Conservation (phyloP, 2,888 invertebrate genomes). For the Drosophila melanocephala region DNA sequence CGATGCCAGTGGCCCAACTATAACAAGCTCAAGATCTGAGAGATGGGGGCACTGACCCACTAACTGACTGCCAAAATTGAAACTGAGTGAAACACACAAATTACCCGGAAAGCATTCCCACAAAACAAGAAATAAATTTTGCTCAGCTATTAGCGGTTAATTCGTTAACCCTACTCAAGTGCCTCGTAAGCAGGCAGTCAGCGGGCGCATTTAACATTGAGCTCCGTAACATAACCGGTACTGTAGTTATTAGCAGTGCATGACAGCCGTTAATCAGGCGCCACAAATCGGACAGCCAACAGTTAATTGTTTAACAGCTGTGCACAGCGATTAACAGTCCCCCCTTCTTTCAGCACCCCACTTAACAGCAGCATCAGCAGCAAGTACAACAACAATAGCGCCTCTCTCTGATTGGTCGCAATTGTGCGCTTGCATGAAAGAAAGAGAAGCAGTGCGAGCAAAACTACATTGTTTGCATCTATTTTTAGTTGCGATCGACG, state of each 20-base stretch:
- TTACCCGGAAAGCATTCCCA: slow-evolving; percentile 35
- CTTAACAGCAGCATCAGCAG: not conserved
- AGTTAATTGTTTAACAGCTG: slow-evolving; percentile 53
- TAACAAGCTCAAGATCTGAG: slow-evolving; percentile 21
- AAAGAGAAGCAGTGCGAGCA: slow-evolving; percentile 6
- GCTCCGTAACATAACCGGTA: slow-evolving; percentile 41
- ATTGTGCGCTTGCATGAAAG: not conserved
- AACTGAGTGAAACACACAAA: slow-evolving; percentile 37
- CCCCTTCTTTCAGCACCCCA: not conserved
- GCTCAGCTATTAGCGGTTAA: slow-evolving; percentile 57
- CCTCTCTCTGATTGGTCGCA: slow-evolving; percentile 55
- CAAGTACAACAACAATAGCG: slow-evolving; percentile 11
- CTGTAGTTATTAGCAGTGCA: slow-evolving; percentile 43
- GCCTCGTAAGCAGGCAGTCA: slow-evolving; percentile 39
- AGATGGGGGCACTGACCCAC: slow-evolving; percentile 55
- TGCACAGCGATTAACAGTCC: slow-evolving; percentile 33
- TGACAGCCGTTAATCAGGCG: slow-evolving; percentile 78
- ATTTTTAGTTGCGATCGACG: slow-evolving; percentile 51
- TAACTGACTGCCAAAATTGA: slow-evolving; percentile 25
- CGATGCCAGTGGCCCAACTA: slow-evolving; percentile 39
- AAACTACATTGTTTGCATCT: slow-evolving; percentile 23
- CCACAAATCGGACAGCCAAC: slow-evolving; percentile 61
- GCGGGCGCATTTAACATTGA: slow-evolving; percentile 44
- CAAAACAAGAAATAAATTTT: slow-evolving; percentile 16
- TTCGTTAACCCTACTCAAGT: slow-evolving; percentile 67